Evolutionary conservation across 2,888 invertebrate species (phyloP), one percentile per base, ranked within the genome.

Genomic region (Aphidoletes aphidimyza): DNA sequence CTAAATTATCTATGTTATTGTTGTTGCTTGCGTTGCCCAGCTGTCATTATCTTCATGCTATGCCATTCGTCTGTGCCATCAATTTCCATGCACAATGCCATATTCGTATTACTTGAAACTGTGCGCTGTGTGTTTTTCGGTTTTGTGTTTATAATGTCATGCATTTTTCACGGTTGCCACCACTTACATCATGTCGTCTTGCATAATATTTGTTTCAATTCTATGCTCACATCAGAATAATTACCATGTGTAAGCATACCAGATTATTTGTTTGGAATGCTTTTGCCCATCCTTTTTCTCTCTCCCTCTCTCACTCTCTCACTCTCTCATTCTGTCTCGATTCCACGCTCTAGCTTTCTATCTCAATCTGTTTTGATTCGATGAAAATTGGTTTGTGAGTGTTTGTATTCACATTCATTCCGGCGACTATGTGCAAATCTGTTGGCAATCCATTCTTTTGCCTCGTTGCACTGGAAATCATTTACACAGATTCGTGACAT

Each of bases 361-460:
- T n/a, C n/a, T n/a, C 22, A 0, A 5, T 5, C 54, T 8, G 5
- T 39, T 22, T 42, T 6, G 8, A 6, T 42, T 6, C 54, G 3
- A 54, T 54, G 22, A 34, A 69, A 69, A 69, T 69, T 69, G 14
- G 69, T 69, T 30, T 69, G 69, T 69, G 69, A 30, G 69, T 69
- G 30, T 69, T 2, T 30, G 34, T 69, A 5, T 26, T 54, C 9
- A 5, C 26, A 54, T 3, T 54, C 42, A 42, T n/a, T 3, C 26
- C 22, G 11, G 26, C 42, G 42, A 69, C 5, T 14, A 30, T 5
- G 69, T 11, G 17, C 26, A 30, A 30, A 30, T 69, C 34, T 30
- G 3, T 30, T 69, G 30, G 26, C 11, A 30, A 69, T 54, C 5
- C 54, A 54, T 69, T 69, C 47, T 69, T 30, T 26, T 30, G 11